Evolutionary conservation across 2,888 invertebrate species (phyloP).

Genomic region (Patella ulyssiponensis): DNA sequence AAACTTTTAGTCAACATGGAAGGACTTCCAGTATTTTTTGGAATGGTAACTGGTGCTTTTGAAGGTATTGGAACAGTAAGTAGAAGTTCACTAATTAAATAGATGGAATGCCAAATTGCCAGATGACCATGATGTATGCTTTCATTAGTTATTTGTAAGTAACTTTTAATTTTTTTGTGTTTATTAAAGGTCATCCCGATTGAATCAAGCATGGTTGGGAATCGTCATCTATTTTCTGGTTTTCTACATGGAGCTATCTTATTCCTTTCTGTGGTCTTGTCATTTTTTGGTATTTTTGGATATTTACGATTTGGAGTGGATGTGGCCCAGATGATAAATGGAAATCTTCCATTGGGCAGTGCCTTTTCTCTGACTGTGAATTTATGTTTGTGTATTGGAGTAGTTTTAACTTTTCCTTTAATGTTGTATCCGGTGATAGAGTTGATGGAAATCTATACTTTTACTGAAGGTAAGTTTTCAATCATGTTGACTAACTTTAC

Average conservation of each 20-base stretch:
- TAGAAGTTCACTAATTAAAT: slow-evolving; percentile 2
- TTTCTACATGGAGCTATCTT: slow-evolving; percentile 63
- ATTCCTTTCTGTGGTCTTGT: slow-evolving; percentile 54
- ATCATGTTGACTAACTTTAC: background rate
- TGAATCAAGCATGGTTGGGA: slow-evolving; percentile 70
- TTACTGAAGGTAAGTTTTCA: slow-evolving; percentile 51
- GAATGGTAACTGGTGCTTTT: slow-evolving; percentile 65
- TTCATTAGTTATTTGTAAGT: background rate
- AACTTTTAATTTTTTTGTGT: background rate
- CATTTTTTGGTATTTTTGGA: slow-evolving; percentile 63
- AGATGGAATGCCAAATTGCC: background rate
- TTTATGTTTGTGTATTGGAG: slow-evolving; percentile 62
- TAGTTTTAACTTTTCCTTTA: slow-evolving; percentile 68
- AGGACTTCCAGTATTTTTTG: slow-evolving; percentile 65
- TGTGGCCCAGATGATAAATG: slow-evolving; percentile 67
- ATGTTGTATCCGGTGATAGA: slow-evolving; percentile 68
- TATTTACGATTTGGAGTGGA: slow-evolving; percentile 63
- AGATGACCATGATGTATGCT: background rate
- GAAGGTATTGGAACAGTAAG: slow-evolving; percentile 70
- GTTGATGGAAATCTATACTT: slow-evolving; percentile 59
- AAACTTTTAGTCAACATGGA: slow-evolving; percentile 40
- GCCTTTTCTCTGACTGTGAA: slow-evolving; percentile 56
- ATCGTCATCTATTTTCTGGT: slow-evolving; percentile 60
- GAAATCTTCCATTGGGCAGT: slow-evolving; percentile 53
- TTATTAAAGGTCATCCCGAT: slow-evolving; percentile 67